A percentile compares a stretch with the other conserved stretches of the same genome.
These are phyloP conservation scores for Anagrus nilaparvatae DNA, from an alignment of 1,140 invertebrate genomes.

Conservation along the genomic window DNA sequence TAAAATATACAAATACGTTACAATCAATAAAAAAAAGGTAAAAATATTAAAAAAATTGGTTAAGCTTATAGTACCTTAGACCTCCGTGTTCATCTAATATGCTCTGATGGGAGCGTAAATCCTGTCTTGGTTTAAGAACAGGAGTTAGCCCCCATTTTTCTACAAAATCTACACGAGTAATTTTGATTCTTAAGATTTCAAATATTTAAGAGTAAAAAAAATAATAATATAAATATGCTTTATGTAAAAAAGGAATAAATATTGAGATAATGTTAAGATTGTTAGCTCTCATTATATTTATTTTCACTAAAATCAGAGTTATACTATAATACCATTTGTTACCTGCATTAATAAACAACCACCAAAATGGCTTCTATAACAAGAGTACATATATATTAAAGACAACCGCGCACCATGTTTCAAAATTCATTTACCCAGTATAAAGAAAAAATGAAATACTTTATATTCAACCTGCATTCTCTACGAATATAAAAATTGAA, in stretches of 20 bases:
- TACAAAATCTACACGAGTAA: conserved; percentile 90
- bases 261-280: too few relatives aligned
- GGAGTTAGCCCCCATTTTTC: conserved; percentile 92
- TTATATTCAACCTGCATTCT: too few relatives aligned
- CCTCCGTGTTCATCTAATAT: conserved; percentile 57
- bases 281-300: conserved; percentile 13
- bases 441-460: too few relatives aligned
- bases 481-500: too few relatives aligned
- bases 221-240: conserved; percentile 15
- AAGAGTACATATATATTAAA: too few relatives aligned
- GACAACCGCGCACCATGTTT: too few relatives aligned
- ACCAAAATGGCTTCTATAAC: conserved; percentile 24
- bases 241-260: too few relatives aligned
- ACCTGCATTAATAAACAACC: conserved; percentile 21
- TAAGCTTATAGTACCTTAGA: conserved; percentile 55
- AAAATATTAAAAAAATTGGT: background rate
- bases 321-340: conserved; percentile 9
- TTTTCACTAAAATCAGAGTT: conserved; percentile 12
- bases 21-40: background rate
- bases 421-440: too few relatives aligned
- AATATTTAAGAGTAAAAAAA: conserved; percentile 25
- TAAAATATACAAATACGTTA: background rate
- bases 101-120: conserved; percentile 64
- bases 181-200: conserved; percentile 53
- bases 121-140: conserved; percentile 88